These are phyloP conservation scores for Clivina fossor DNA, from an alignment of 2,888 invertebrate genomes.

Conservation along the genomic window DNA sequence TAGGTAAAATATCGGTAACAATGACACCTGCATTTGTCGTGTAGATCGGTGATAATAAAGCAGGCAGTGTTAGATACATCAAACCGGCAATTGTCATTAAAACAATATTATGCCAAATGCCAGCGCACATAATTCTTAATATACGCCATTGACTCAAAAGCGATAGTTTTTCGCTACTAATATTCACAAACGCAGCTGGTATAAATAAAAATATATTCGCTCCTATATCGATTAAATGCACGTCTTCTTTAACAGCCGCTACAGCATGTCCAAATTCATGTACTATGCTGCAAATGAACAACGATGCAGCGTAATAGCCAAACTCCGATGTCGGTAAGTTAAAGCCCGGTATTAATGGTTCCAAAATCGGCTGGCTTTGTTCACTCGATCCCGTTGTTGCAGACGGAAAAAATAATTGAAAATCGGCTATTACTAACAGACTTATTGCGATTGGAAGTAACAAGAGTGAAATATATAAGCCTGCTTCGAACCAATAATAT, in stretches of 20 bases:
- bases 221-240: slow-evolving; percentile 86
- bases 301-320: slow-evolving; percentile 79
- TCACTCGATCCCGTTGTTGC: slow-evolving; percentile 15
- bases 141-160: slow-evolving; percentile 69
- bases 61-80: slow-evolving; percentile 68
- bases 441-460: slow-evolving; percentile 69
- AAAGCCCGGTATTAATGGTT: slow-evolving; percentile 82
- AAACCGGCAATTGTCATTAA: slow-evolving; percentile 71
- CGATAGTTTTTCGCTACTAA: slow-evolving; percentile 77
- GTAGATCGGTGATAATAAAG: slow-evolving; percentile 69
- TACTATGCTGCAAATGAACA: slow-evolving; percentile 78
- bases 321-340: slow-evolving; percentile 87
- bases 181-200: slow-evolving; percentile 88
- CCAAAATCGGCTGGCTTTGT: slow-evolving; percentile 56
- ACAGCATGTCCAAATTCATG: slow-evolving; percentile 95
- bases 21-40: slow-evolving; percentile 72
- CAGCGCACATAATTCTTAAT: slow-evolving; percentile 81
- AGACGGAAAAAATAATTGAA: slow-evolving; percentile 43
- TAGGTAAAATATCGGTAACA: slow-evolving; percentile 68
- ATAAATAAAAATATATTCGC: slow-evolving; percentile 79
- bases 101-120: slow-evolving; percentile 94
- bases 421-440: slow-evolving; percentile 57
- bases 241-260: slow-evolving; percentile 90
- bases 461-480: slow-evolving; percentile 61
- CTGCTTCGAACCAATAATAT: slow-evolving; percentile 72